Percentiles rank a stretch among this genome's conserved stretches.
Evolutionary conservation across 2,113 vertebrate species (phyloP).

Genomic region (Amblyopsis rosae): DNA sequence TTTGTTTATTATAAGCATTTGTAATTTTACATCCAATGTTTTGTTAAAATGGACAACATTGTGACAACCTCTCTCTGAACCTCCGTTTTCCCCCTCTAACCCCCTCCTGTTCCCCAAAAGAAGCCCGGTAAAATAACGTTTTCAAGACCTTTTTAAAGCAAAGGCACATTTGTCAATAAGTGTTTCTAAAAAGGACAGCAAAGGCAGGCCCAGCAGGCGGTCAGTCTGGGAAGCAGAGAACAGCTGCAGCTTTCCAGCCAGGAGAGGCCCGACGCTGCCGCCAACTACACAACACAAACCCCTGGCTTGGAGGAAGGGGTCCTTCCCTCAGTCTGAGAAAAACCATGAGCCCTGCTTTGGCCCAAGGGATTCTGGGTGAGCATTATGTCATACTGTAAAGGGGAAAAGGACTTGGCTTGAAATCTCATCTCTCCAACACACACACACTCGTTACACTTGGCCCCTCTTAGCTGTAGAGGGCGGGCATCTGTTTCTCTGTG

Average conservation of each 20-base stretch:
- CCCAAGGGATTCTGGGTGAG: constrained; percentile 40
- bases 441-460: constrained; percentile 52
- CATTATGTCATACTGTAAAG: constrained; percentile 27
- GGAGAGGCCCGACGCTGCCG: constrained; percentile 36
- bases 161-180: constrained; percentile 77
- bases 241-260: constrained; percentile 44
- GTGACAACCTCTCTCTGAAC: constrained; percentile 50
- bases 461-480: constrained; percentile 60
- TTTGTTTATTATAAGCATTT: constrained; percentile 81
- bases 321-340: constrained; percentile 32
- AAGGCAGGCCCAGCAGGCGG: constrained; percentile 69
- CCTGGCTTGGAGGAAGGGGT: constrained; percentile 50
- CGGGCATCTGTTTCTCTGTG: constrained; percentile 39
- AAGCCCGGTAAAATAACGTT: constrained; percentile 73
- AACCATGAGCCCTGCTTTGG: constrained; percentile 13
- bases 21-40: constrained; percentile 77
- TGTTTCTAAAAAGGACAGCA: constrained; percentile 70
- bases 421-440: constrained; percentile 44
- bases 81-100: constrained; percentile 25
- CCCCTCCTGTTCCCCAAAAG: constrained; percentile 41
- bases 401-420: constrained; percentile 46
- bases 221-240: constrained; percentile 54
- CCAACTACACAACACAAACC: constrained; percentile 52
- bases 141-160: constrained; percentile 77
- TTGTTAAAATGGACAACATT: constrained; percentile 72